Percentiles rank a stretch among this genome's conserved stretches.
These are phyloP conservation scores for Hydrozoanthus gracilis DNA, from an alignment of 92 coral and sea anemone genomes.

Conservation along the genomic window DNA sequence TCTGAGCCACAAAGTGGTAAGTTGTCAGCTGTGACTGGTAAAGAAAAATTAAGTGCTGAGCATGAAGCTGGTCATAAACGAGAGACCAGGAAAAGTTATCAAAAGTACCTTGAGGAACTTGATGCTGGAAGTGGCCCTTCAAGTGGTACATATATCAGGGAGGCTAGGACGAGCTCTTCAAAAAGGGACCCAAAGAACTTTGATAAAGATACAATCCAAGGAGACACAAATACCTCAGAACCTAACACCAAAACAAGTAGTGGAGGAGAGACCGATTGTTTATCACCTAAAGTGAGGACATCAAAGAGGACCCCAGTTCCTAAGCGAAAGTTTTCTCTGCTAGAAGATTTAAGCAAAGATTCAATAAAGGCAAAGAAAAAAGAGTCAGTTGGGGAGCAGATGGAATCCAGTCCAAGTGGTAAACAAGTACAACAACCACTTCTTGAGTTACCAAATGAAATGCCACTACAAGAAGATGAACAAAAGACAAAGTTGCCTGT, in stretches of 20 bases:
- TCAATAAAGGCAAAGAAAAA: slow-evolving; percentile 33
- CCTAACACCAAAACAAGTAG: neutral
- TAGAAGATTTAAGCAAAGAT: slow-evolving; percentile 51
- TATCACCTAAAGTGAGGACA: slow-evolving; percentile 68
- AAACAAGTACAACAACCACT: neutral
- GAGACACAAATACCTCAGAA: neutral
- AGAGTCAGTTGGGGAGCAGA: neutral
- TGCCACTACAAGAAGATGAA: neutral
- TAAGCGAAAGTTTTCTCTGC: slow-evolving; percentile 78
- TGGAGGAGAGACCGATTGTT: neutral
- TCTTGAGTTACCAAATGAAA: neutral
- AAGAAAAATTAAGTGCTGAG: neutral
- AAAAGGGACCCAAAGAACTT: neutral
- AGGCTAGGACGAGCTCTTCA: neutral
- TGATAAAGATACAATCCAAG: neutral
- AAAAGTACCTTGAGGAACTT: slow-evolving; percentile 70
- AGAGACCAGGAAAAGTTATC: slow-evolving; percentile 81
- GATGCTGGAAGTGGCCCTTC: slow-evolving; percentile 31
- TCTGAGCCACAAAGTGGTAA: neutral
- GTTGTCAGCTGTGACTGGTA: neutral
- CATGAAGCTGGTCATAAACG: slow-evolving; percentile 60
- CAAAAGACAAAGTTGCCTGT: neutral
- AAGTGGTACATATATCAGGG: neutral
- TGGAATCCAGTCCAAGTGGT: neutral
- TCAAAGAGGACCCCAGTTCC: slow-evolving; percentile 91